These are phyloP conservation scores for Ferdinandea cuprea DNA, from an alignment of 2,888 invertebrate genomes.

Conservation along the genomic window DNA sequence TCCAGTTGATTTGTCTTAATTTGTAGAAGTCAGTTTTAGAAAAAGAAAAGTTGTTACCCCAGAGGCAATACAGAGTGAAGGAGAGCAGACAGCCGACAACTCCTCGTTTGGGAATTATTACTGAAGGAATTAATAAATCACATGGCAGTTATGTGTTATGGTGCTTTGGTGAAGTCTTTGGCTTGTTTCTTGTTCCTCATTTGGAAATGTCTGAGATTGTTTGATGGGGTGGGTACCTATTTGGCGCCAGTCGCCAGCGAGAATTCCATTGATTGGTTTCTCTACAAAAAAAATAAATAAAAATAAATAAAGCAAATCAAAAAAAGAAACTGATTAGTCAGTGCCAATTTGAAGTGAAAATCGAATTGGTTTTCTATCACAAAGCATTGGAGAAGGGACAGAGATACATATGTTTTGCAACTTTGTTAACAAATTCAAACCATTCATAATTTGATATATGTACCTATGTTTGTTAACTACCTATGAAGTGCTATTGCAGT, in stretches of 20 bases:
- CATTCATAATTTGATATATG: too few relatives aligned
- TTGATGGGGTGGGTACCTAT: constrained; percentile 55
- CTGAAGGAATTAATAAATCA: constrained; percentile 73
- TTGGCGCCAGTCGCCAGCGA: constrained; percentile 63
- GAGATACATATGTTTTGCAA: too few relatives aligned
- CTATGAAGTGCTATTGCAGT: too few relatives aligned
- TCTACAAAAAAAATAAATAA: too few relatives aligned
- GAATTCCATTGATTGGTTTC: constrained; percentile 52
- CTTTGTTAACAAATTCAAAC: too few relatives aligned
- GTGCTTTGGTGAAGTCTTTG: constrained; percentile 26
- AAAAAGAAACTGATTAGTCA: too few relatives aligned
- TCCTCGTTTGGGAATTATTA: constrained; percentile 72
- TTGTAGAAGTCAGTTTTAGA: constrained; percentile 69
- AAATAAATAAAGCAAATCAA: too few relatives aligned
- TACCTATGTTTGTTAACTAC: too few relatives aligned
- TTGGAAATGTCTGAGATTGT: constrained; percentile 62
- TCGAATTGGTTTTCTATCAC: too few relatives aligned
- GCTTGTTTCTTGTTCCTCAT: constrained; percentile 51
- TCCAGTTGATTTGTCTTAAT: constrained; percentile 74
- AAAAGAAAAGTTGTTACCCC: constrained; percentile 49
- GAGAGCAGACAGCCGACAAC: constrained; percentile 30
- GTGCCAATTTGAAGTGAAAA: too few relatives aligned
- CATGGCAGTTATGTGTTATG: constrained; percentile 58
- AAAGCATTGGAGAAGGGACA: too few relatives aligned
- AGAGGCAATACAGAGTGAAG: constrained; percentile 15